These are phyloP conservation scores for Nasonia vitripennis DNA, from an alignment of 1,140 invertebrate species.

Conservation along the genomic window DNA sequence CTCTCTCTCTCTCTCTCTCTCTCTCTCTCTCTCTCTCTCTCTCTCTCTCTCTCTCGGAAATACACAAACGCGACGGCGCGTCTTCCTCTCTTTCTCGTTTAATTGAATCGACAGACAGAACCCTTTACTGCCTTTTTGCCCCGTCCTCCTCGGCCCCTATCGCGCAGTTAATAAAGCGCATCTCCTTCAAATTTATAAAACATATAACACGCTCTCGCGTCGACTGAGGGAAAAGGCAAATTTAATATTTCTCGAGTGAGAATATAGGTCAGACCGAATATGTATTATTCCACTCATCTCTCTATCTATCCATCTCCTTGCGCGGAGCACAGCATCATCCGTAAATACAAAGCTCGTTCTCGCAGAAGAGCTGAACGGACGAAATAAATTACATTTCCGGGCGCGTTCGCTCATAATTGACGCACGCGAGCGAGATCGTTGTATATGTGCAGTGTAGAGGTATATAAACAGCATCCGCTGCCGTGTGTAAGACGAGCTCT, in stretches of 20 bases:
- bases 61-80: not conserved
- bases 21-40: not conserved
- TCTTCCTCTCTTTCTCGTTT: not conserved
- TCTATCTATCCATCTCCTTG: not conserved
- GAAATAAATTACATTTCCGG: not conserved
- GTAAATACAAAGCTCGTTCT: not conserved
- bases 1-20: not conserved
- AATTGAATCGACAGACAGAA: not conserved
- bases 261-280: not conserved
- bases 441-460: not conserved
- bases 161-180: not conserved
- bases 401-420: not conserved
- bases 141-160: not conserved
- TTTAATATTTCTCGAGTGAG: not conserved
- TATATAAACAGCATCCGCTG: not conserved
- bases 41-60: not conserved
- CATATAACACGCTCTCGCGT: not conserved
- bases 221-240: not conserved
- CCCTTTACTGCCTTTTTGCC: too few species aligned
- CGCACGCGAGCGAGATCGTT: not conserved
- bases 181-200: not conserved
- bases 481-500: not conserved
- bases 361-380: not conserved
- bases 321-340: not conserved
- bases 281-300: not conserved